phyloP scores from a whole-genome alignment of 1,140 invertebrate genomes.

The Dufourea novaeangliae region DNA sequence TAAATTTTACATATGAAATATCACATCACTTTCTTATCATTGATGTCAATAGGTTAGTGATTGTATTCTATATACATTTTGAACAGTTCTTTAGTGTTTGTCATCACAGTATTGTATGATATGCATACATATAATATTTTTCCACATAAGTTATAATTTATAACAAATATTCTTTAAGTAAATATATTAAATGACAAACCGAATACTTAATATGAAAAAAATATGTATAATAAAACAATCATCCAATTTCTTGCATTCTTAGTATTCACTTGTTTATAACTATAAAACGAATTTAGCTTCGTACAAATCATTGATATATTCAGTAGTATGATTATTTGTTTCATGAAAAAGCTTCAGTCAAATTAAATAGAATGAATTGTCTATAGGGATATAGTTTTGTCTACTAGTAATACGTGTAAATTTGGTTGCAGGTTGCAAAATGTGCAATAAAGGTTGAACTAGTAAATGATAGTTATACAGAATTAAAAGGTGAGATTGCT shows the following conservation, averaged over 20 bases:
- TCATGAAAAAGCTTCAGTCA: neutral
- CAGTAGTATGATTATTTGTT: constrained; percentile 16
- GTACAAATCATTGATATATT: constrained; percentile 25
- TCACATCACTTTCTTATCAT: constrained; percentile 61
- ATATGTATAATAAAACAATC: constrained; percentile 1
- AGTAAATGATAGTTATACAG: constrained; percentile 94
- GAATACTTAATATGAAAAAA: constrained; percentile 18
- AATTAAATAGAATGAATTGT: neutral
- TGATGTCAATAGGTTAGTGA: constrained; percentile 61
- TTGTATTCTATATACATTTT: constrained; percentile 53
- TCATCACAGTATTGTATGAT: neutral
- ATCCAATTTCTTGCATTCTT: neutral
- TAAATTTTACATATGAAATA: constrained; percentile 29
- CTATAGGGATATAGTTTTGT: neutral
- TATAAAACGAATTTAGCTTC: constrained; percentile 37
- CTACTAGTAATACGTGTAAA: constrained; percentile 21
- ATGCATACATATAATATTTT: constrained; percentile 7
- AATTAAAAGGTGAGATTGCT: constrained; percentile 94
- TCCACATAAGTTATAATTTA: constrained; percentile 11
- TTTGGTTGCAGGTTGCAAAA: constrained; percentile 88
- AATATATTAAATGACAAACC: constrained; percentile 2
- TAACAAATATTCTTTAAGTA: neutral
- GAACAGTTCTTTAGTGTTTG: constrained; percentile 12
- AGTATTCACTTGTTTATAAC: constrained; percentile 50
- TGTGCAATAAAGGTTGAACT: constrained; percentile 96